Base-by-base conservation (phyloP, 1,140 invertebrate species). In the Oryctes rhinoceros region DNA sequence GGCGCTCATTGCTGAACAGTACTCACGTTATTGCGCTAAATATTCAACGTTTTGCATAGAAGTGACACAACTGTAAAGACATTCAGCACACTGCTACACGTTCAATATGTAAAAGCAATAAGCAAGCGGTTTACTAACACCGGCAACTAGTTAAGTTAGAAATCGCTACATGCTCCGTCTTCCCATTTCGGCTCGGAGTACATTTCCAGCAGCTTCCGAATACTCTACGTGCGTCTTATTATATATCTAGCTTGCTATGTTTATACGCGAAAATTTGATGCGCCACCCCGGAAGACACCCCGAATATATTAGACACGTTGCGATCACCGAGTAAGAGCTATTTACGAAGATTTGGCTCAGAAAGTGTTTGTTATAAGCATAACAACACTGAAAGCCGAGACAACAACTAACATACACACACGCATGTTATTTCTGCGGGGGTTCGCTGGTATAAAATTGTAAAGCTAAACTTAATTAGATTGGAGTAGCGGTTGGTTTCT, bases 271-370 rank as follows among this genome's bases (percentile, higher is more conserved):
- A 53, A 53, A 13, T 53, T 7, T 53, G n/a, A 53, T 53, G 49
- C 49, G 49, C n/a, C 49, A 53, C 4, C 13, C 9, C n/a, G 49
- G 49, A 53, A 9, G 6, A 53, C n/a, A 11, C 47, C 4, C 49
- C 1, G 49, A 53, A 53, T 53, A 53, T 53, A 53, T 53, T 53
- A 53, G n/a, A 53, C 49, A 18, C 49, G 49, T 13, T 53, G n/a
- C 7, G 49, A 53, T 53, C 49, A 53, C 49, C n/a, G 49, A 53
- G n/a, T 53, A 53, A 53, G 13, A 53, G 49, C n/a, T 53, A 53
- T 53, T 53, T 53, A 15, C 13, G 49, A 53, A 18, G n/a, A 53
- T 53, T 53, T 18, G n/a, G 49, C 49, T 53, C 13, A 18, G n/a
- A 18, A 53, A 13, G 49, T 13, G 49, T 53, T 18, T 53, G 49